Evolutionary conservation across 2,888 invertebrate species (phyloP).

Genomic region (Drosophila trichaetosa): DNA sequence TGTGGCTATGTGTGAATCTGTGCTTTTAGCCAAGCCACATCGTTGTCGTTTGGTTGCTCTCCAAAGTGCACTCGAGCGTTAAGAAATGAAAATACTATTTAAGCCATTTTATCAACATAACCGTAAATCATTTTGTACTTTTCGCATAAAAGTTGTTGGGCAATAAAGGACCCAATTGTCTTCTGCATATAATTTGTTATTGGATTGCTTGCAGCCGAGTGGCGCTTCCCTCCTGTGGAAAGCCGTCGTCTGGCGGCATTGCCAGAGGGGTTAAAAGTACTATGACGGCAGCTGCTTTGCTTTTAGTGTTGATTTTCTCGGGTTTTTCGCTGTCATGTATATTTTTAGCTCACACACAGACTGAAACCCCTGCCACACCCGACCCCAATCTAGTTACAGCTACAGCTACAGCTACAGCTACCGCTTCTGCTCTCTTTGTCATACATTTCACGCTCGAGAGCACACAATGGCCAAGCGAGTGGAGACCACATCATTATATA

Average conservation of each 20-base stretch:
- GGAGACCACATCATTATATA: constrained; percentile 75
- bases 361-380: background rate
- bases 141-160: constrained; percentile 77
- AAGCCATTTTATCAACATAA: constrained; percentile 82
- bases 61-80: constrained; percentile 79
- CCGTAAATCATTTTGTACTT: constrained; percentile 82
- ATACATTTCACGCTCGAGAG: constrained; percentile 76
- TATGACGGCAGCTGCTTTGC: constrained; percentile 44
- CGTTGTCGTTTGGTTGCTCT: constrained; percentile 28
- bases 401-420: constrained; percentile 6
- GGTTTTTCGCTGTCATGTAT: constrained; percentile 55
- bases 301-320: constrained; percentile 72
- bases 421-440: constrained; percentile 67
- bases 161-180: constrained; percentile 76
- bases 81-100: constrained; percentile 81
- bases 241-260: constrained; percentile 26
- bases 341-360: constrained; percentile 56
- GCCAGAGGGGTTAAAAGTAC: constrained; percentile 9
- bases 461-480: constrained; percentile 58
- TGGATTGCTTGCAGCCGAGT: constrained; percentile 59
- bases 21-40: constrained; percentile 18
- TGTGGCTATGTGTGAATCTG: constrained; percentile 36
- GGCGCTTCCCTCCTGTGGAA: background rate
- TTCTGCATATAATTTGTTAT: constrained; percentile 79
- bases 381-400: constrained; percentile 10